Base-by-base conservation (phyloP, 53 echinoderm and acorn worm genomes). In the Zoroaster sp. region DNA sequence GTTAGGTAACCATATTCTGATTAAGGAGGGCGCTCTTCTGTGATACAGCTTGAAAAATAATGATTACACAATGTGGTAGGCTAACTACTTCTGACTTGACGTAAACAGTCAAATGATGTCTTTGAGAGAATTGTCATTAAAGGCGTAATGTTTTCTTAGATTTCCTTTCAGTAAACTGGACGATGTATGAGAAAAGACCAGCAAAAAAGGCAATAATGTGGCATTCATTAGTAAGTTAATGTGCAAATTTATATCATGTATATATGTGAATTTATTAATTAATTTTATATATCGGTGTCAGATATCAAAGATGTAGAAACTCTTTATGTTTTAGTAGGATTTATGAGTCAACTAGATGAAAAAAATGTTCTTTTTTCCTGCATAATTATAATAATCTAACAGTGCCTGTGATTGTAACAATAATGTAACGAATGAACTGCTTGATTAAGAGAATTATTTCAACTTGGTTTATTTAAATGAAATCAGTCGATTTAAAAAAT, bases 271-370 rank as follows among this genome's bases (percentile, higher is more conserved):
- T 85, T n/a, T n/a, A n/a, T n/a, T 70, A 46, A 85, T 85, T 70
- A 85, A 85, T 85, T 85, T 85, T 85, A 85, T 85, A 85, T 85
- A 85, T 70, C 0, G 21, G 51, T 71, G 85, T 70, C 69, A n/a
- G n/a, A 47, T 71, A 85, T 85, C 71, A 85, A 85, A 51, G 85
- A 85, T 85, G 85, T 85, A 85, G 85, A 85, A 32, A 85, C n/a
- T 85, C 69, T 71, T 85, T 69, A 85, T 81, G 81, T 85, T 85
- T 85, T 69, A 70, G 85, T 85, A 31, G 85, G 71, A 66, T 59
- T 21, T 59, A 59, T 59, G 71, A 70, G 43, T 47, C n/a, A 49
- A 20, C 23, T 69, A 85, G 47, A 83, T 36, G 44, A 18, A 23
- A 41, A 54, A 66, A 63, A 13, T 80, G 40, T 80, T 66, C 0